Percentiles rank a stretch among this genome's conserved stretches.
Conservation (phyloP, 2,797 vertebrate species). For the Brotula barbata region DNA sequence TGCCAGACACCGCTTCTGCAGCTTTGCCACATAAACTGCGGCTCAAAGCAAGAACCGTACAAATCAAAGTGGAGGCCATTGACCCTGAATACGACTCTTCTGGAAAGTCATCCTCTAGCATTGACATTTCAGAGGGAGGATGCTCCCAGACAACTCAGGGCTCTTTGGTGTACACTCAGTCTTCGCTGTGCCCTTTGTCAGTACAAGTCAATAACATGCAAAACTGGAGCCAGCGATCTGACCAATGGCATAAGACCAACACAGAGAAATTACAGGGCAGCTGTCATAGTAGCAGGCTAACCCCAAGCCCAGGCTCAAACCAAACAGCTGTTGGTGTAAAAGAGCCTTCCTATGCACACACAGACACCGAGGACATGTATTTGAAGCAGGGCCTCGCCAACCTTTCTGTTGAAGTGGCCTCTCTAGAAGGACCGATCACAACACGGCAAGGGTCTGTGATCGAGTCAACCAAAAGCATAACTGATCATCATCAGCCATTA, state of each 20-base stretch:
- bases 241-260: conserved; percentile 85
- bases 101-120: conserved; percentile 79
- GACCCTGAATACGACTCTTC: conserved; percentile 87
- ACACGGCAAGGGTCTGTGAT: conserved; percentile 84
- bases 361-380: conserved; percentile 82
- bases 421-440: conserved; percentile 85
- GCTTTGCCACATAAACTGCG: conserved; percentile 96
- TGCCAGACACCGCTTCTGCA: conserved; percentile 84
- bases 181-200: conserved; percentile 85
- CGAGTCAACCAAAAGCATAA: conserved; percentile 82
- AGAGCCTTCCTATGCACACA: conserved; percentile 74
- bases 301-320: conserved; percentile 43
- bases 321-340: conserved; percentile 71
- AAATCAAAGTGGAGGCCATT: conserved; percentile 90
- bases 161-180: conserved; percentile 69
- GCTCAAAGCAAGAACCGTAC: conserved; percentile 90
- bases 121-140: conserved; percentile 79
- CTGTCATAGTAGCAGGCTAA: conserved; percentile 72
- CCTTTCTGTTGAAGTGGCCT: conserved; percentile 83
- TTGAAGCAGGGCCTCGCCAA: conserved; percentile 82
- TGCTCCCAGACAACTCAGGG: conserved; percentile 78
- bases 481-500: conserved; percentile 68
- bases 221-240: conserved; percentile 86
- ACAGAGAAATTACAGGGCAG: conserved; percentile 39
- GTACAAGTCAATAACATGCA: conserved; percentile 89